These are phyloP conservation scores for Ophiodon elongatus DNA, from an alignment of 2,113 vertebrate genomes.

Conservation along the genomic window DNA sequence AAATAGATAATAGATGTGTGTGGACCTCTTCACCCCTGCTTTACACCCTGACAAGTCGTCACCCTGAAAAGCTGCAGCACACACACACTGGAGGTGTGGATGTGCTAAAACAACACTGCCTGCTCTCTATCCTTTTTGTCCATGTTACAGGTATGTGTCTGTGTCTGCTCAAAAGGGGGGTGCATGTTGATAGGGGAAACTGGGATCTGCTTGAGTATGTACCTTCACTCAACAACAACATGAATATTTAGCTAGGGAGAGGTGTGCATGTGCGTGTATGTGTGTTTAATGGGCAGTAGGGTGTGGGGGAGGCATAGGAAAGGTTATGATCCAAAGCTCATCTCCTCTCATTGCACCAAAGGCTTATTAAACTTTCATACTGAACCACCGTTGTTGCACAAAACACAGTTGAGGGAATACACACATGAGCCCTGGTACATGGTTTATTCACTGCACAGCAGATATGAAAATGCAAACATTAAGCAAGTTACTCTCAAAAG, in stretches of 20 bases:
- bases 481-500: conserved; percentile 44
- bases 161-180: conserved; percentile 13
- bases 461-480: conserved; percentile 57
- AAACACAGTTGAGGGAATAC: conserved; percentile 60
- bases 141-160: conserved; percentile 19
- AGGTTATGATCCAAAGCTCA: conserved; percentile 68
- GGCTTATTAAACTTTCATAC: conserved; percentile 78
- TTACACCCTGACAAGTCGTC: conserved; percentile 31
- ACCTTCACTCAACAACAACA: conserved; percentile 40
- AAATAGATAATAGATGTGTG: conserved; percentile 50
- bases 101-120: conserved; percentile 16
- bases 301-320: conserved; percentile 25
- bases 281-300: conserved; percentile 61
- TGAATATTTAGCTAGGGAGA: conserved; percentile 66
- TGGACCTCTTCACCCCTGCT: conserved; percentile 42
- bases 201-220: conserved; percentile 24
- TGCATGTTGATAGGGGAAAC: conserved; percentile 9
- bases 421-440: conserved; percentile 24
- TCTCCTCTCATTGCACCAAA: conserved; percentile 66
- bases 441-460: conserved; percentile 55
- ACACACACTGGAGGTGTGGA: background rate
- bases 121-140: conserved; percentile 1
- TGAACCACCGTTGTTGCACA: conserved; percentile 59
- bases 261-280: conserved; percentile 37
- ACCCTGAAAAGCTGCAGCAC: conserved; percentile 16